Conservation (phyloP, 2,888 invertebrate genomes). For the Zonitis immaculata region DNA sequence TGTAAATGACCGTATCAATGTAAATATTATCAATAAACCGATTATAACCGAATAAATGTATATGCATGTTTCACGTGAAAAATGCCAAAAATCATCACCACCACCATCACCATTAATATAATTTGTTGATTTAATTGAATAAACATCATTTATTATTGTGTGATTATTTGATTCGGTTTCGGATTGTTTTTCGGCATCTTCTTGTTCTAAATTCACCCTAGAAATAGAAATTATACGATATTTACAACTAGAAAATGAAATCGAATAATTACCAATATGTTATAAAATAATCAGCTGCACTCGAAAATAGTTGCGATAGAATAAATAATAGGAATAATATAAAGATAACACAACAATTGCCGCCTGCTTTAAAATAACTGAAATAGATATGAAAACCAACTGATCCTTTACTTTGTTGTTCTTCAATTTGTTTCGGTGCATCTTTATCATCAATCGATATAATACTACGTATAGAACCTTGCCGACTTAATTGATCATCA, state of each 20-base stretch:
- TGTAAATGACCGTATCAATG: constrained; percentile 48
- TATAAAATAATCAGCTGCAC: constrained; percentile 79
- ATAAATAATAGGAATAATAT: constrained; percentile 61
- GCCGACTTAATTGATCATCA: constrained; percentile 34
- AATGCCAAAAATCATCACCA: constrained; percentile 40
- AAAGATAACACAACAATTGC: constrained; percentile 61
- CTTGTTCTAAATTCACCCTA: constrained; percentile 40
- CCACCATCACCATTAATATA: no score
- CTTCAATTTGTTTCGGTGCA: constrained; percentile 51
- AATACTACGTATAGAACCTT: constrained; percentile 55
- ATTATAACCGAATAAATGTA: constrained; percentile 48
- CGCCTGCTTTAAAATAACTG: constrained; percentile 70
- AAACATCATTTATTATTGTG: no score
- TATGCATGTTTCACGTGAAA: constrained; percentile 41
- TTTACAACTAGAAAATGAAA: neutral
- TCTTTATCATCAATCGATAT: constrained; percentile 45
- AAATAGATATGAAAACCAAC: constrained; percentile 55
- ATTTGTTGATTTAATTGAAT: no score
- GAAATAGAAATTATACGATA: constrained; percentile 8
- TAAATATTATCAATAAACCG: constrained; percentile 45
- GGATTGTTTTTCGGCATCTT: constrained; percentile 17
- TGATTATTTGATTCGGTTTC: no score
- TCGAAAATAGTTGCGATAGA: constrained; percentile 67
- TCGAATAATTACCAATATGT: constrained; percentile 62
- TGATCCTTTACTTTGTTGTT: constrained; percentile 60